Evolutionary conservation across 1,140 invertebrate genomes (phyloP).

Genomic region (Cyphomyrmex costatus): DNA sequence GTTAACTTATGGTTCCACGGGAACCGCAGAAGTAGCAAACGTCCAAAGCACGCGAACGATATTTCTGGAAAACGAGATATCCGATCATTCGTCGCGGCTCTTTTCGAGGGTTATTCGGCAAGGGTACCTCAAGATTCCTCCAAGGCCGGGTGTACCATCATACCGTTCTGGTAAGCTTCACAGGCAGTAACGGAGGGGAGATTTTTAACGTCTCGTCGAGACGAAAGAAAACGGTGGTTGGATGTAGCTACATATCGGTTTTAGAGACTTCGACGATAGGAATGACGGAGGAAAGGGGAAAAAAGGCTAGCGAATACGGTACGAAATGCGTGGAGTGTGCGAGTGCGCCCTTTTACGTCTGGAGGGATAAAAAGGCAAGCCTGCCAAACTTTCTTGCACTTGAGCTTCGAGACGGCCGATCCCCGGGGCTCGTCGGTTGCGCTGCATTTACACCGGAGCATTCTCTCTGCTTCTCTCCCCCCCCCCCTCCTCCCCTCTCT

Average conservation of each 20-base stretch:
- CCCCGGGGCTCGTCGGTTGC: slow-evolving; percentile 60
- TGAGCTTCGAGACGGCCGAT: slow-evolving; percentile 69
- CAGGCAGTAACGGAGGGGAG: slow-evolving; percentile 36
- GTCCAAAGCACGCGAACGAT: slow-evolving; percentile 62
- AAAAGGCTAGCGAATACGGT: slow-evolving; percentile 43
- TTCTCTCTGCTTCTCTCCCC: slow-evolving; percentile 22
- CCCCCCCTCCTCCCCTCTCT: background rate
- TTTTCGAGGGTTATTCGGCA: slow-evolving; percentile 73
- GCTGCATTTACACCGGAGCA: slow-evolving; percentile 66
- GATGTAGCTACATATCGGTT: slow-evolving; percentile 71
- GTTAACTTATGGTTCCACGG: background rate
- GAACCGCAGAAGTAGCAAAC: slow-evolving; percentile 14
- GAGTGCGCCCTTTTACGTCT: slow-evolving; percentile 76
- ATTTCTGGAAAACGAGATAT: slow-evolving; percentile 35
- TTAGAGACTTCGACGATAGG: slow-evolving; percentile 52
- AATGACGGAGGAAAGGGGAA: slow-evolving; percentile 3
- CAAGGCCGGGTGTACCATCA: slow-evolving; percentile 42
- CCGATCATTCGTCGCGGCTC: slow-evolving; percentile 63
- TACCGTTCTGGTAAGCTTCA: slow-evolving; percentile 57
- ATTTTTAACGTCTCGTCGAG: slow-evolving; percentile 75
- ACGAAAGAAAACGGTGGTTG: slow-evolving; percentile 69
- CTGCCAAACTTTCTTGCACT: slow-evolving; percentile 75
- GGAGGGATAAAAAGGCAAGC: slow-evolving; percentile 75
- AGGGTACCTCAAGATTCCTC: slow-evolving; percentile 45
- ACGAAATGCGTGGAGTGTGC: slow-evolving; percentile 60